Percentiles rank a stretch among this genome's conserved stretches.
These are phyloP conservation scores for Lerema accius DNA, from an alignment of 1,140 invertebrate species.

Conservation along the genomic window DNA sequence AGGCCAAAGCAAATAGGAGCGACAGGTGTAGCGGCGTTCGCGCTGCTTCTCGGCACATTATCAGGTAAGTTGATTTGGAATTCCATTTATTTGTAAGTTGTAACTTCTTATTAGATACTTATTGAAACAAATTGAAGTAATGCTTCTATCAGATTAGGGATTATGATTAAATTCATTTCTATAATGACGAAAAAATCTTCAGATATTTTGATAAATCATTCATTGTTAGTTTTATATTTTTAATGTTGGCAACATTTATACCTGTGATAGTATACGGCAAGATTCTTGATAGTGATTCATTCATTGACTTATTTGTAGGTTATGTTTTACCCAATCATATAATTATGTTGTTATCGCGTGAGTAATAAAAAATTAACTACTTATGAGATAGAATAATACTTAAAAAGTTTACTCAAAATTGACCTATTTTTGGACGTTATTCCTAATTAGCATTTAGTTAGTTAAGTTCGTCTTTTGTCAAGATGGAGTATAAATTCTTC, in stretches of 20 bases:
- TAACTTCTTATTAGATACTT: constrained; percentile 41
- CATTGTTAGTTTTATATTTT: constrained; percentile 44
- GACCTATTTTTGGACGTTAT: no score
- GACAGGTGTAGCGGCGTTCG: constrained; percentile 77
- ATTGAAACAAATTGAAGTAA: background rate
- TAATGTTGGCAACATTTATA: constrained; percentile 39
- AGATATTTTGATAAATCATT: no score
- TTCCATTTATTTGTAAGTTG: constrained; percentile 30
- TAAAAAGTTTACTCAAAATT: no score
- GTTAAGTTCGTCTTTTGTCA: no score
- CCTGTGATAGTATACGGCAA: constrained; percentile 17
- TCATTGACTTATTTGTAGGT: constrained; percentile 41
- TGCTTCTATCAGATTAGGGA: no score
- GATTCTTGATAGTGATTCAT: constrained; percentile 43
- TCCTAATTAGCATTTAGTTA: no score
- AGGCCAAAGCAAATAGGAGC: constrained; percentile 60
- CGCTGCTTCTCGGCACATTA: constrained; percentile 69
- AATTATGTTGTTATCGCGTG: background rate
- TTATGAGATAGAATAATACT: no score
- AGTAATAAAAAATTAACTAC: background rate
- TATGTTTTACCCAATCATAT: constrained; percentile 39
- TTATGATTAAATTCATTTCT: no score
- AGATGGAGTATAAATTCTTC: no score
- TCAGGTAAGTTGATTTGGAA: constrained; percentile 68
- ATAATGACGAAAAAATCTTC: no score